phyloP scores from a whole-genome alignment of 2,797 vertebrate genomes.

The Argentina silus region DNA sequence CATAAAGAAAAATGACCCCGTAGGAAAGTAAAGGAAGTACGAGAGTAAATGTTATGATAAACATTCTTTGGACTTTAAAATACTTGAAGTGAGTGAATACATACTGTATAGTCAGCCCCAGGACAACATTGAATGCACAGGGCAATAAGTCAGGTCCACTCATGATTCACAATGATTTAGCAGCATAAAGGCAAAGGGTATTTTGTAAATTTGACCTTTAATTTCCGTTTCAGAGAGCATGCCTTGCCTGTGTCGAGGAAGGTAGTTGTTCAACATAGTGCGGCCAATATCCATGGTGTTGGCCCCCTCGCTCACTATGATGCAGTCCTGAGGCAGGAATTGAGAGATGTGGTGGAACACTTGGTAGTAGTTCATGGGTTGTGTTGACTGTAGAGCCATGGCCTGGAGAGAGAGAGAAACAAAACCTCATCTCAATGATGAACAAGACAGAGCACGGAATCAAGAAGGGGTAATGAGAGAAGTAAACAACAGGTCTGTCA shows the following conservation, averaged over 20 bases:
- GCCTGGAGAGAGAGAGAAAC: conserved; percentile 64
- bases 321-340: conserved; percentile 87
- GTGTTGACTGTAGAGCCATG: conserved; percentile 76
- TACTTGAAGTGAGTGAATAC: too few species aligned
- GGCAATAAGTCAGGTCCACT: neutral
- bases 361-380: conserved; percentile 95
- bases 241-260: conserved; percentile 88
- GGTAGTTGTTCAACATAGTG: conserved; percentile 90
- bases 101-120: too few species aligned
- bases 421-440: neutral
- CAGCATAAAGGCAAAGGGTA: neutral
- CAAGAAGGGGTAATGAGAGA: neutral
- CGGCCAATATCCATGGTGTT: conserved; percentile 99
- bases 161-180: neutral
- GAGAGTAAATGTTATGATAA: too few species aligned
- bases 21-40: neutral
- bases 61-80: too few species aligned
- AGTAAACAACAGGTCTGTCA: too few species aligned
- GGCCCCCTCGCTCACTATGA: conserved; percentile 94
- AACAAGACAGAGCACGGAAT: neutral
- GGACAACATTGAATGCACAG: too few species aligned
- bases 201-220: neutral
- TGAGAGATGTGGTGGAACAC: conserved; percentile 89
- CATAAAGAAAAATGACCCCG: neutral
- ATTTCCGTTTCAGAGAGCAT: neutral